These are phyloP conservation scores for Excalfactoria chinensis DNA, from an alignment of 2,113 vertebrate genomes.

Conservation along the genomic window DNA sequence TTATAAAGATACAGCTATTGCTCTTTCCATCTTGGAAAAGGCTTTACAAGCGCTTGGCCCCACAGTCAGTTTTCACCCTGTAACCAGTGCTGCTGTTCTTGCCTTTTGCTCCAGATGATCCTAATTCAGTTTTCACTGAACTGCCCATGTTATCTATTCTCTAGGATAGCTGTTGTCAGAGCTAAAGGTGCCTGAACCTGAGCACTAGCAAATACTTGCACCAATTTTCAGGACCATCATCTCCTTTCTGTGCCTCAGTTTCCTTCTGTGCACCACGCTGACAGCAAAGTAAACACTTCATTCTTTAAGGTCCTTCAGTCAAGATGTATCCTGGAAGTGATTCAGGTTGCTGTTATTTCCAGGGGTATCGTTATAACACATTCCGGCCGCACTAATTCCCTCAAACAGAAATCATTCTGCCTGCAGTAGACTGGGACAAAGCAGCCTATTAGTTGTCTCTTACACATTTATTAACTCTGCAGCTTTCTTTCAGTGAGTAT, in stretches of 20 bases:
- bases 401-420: slow-evolving; percentile 39
- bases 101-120: background rate
- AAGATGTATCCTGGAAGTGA: background rate
- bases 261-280: background rate
- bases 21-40: background rate
- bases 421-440: slow-evolving; percentile 57
- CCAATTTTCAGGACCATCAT: background rate
- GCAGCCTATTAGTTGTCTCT: slow-evolving; percentile 56
- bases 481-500: slow-evolving; percentile 37
- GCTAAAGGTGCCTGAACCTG: background rate
- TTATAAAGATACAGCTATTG: background rate
- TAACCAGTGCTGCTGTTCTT: background rate
- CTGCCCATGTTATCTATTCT: rapidly evolving
- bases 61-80: background rate
- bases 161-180: background rate
- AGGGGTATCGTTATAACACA: background rate
- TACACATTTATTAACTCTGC: slow-evolving; percentile 60
- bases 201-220: background rate
- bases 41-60: background rate
- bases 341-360: slow-evolving; percentile 36
- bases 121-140: background rate
- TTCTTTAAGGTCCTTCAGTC: background rate
- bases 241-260: background rate
- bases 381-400: slow-evolving; percentile 44
- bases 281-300: background rate